A percentile compares a stretch with the other conserved stretches of the same genome.
These are phyloP conservation scores for Palythoa grandiflora DNA, from an alignment of 92 coral and sea anemone species.

Conservation along the genomic window DNA sequence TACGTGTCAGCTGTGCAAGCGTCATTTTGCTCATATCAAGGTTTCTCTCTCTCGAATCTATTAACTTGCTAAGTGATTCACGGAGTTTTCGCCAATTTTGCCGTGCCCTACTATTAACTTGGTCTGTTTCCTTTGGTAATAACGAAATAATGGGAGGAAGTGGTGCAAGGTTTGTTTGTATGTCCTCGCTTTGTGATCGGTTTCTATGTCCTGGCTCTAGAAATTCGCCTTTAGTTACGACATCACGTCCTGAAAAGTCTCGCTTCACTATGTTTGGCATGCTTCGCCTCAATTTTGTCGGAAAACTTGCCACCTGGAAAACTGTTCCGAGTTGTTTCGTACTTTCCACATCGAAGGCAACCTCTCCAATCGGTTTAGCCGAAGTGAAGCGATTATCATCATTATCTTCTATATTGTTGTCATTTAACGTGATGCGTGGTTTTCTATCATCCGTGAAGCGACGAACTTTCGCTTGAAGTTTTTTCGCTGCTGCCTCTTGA, in stretches of 20 bases:
- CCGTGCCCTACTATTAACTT: constrained; percentile 62
- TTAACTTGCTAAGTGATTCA: constrained; percentile 67
- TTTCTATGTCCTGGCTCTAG: constrained; percentile 5
- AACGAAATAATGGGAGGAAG: constrained; percentile 59
- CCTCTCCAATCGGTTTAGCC: not conserved
- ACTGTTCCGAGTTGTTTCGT: constrained; percentile 20
- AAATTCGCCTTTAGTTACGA: not conserved
- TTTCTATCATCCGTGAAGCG: constrained; percentile 42
- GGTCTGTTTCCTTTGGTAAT: constrained; percentile 65
- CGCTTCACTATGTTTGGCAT: not conserved
- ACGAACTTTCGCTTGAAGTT: constrained; percentile 47
- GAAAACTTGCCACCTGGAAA: constrained; percentile 21
- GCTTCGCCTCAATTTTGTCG: constrained; percentile 5
- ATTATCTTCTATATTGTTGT: not conserved
- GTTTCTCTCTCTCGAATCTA: constrained; percentile 54
- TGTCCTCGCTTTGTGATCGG: constrained; percentile 34
- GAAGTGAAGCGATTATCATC: not conserved
- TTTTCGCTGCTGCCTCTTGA: constrained; percentile 7
- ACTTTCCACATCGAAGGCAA: not conserved
- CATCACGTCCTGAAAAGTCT: not conserved
- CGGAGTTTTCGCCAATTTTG: constrained; percentile 77
- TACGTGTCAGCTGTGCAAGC: constrained; percentile 72
- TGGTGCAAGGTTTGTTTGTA: constrained; percentile 18
- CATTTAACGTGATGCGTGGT: constrained; percentile 1
- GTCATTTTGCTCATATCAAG: constrained; percentile 78